Evolutionary conservation across 2,113 vertebrate species (phyloP).

Genomic region (Lutjanus erythropterus): DNA sequence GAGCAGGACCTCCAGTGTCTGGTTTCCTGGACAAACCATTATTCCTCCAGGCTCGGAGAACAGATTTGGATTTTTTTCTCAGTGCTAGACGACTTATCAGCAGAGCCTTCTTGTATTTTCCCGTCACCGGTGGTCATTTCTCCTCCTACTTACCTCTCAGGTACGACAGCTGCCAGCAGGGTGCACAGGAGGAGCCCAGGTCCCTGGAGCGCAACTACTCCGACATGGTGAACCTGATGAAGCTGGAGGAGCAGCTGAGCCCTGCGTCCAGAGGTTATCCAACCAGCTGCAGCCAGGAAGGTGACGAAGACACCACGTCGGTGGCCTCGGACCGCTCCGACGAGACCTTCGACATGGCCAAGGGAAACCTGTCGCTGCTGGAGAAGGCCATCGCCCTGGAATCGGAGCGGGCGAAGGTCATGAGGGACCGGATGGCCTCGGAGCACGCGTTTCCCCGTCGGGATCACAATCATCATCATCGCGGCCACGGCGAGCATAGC

Average conservation of each 20-base stretch:
- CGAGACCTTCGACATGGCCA: slow-evolving; percentile 99
- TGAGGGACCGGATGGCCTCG: slow-evolving; percentile 94
- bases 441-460: slow-evolving; percentile 87
- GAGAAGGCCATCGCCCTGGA: slow-evolving; percentile 99
- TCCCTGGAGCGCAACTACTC: slow-evolving; percentile 93
- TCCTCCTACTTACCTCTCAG: background rate
- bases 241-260: slow-evolving; percentile 97
- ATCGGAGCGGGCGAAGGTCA: slow-evolving; percentile 95
- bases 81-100: background rate
- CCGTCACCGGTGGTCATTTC: background rate
- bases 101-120: background rate
- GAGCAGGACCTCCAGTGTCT: too few relatives aligned
- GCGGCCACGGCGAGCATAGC: slow-evolving; percentile 90
- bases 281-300: slow-evolving; percentile 85
- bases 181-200: slow-evolving; percentile 83
- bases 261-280: slow-evolving; percentile 91
- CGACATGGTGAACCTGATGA: slow-evolving; percentile 97
- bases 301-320: slow-evolving; percentile 96
- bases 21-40: background rate
- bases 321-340: slow-evolving; percentile 96
- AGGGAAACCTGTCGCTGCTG: slow-evolving; percentile 97
- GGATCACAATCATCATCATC: slow-evolving; percentile 81
- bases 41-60: background rate
- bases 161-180: slow-evolving; percentile 84
- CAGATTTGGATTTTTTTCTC: background rate